Conservation (phyloP, 2,888 invertebrate species). For the Athalia rosae region DNA sequence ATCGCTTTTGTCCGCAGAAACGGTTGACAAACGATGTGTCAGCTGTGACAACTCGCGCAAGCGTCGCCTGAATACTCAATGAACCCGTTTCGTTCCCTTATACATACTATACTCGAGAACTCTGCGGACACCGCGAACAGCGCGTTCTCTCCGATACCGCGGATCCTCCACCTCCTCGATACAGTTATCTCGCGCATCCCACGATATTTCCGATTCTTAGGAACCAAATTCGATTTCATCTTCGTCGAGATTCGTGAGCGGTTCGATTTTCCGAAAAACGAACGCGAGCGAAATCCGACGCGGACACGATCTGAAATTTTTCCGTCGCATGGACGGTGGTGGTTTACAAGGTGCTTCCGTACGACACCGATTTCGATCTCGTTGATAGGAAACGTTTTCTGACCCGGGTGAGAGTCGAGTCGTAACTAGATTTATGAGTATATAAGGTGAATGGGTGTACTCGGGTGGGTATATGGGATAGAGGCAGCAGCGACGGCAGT, state of each 20-base stretch:
- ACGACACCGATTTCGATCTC: too few relatives aligned
- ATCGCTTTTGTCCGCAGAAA: slow-evolving; percentile 66
- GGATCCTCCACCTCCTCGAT: not conserved
- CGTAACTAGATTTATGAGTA: slow-evolving; percentile 35
- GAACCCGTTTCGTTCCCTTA: slow-evolving; percentile 55
- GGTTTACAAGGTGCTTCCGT: too few relatives aligned
- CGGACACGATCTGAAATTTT: too few relatives aligned
- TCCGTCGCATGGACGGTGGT: too few relatives aligned
- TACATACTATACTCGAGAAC: too few relatives aligned
- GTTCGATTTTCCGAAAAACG: too few relatives aligned
- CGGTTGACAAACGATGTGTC: slow-evolving; percentile 73
- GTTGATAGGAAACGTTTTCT: not conserved
- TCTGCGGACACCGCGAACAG: not conserved
- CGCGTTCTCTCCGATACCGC: not conserved
- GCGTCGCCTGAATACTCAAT: slow-evolving; percentile 72
- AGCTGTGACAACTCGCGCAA: slow-evolving; percentile 73
- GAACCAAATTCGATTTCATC: too few relatives aligned
- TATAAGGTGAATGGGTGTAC: not conserved
- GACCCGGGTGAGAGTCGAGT: not conserved
- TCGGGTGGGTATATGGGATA: not conserved
- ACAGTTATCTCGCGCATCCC: too few relatives aligned
- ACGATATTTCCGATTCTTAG: too few relatives aligned
- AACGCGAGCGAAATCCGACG: too few relatives aligned
- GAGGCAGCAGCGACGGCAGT: slow-evolving; percentile 19
- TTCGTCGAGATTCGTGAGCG: too few relatives aligned